These are phyloP conservation scores for Epiblema foenella DNA, from an alignment of 2,888 invertebrate species.

Conservation along the genomic window DNA sequence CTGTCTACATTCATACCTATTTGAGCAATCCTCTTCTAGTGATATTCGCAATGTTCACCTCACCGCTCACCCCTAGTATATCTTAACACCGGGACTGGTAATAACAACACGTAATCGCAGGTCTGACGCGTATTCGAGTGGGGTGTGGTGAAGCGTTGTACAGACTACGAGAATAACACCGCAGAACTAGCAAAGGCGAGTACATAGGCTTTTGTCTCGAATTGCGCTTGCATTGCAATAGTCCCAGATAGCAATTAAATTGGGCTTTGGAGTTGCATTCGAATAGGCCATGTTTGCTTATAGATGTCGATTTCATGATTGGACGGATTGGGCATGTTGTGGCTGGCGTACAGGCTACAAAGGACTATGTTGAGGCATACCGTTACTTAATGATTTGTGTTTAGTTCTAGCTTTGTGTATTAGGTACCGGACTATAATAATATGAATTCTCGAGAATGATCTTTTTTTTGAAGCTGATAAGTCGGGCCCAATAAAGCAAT, in stretches of 20 bases:
- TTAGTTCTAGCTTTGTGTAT: no score
- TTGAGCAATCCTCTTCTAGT: constrained; percentile 6
- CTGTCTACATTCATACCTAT: constrained; percentile 11
- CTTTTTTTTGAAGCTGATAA: no score
- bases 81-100: no score
- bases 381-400: neutral
- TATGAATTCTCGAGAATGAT: no score
- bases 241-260: constrained; percentile 1
- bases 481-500: no score
- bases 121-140: no score
- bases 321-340: neutral
- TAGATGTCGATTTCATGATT: constrained; percentile 1
- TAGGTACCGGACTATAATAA: no score
- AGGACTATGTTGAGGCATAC: neutral
- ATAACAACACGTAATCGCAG: no score
- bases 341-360: neutral
- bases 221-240: constrained; percentile 2
- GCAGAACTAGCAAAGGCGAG: neutral
- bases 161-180: no score
- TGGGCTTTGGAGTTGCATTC: constrained; percentile 2
- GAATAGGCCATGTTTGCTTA: neutral
- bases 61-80: no score
- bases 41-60: no score
- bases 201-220: neutral
- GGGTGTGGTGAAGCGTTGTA: no score